A percentile compares a stretch with the other conserved stretches of the same genome.
These are phyloP conservation scores for Heliocidaris erythrogramma DNA, from an alignment of 35 echinoderm and acorn worm genomes.

Conservation along the genomic window DNA sequence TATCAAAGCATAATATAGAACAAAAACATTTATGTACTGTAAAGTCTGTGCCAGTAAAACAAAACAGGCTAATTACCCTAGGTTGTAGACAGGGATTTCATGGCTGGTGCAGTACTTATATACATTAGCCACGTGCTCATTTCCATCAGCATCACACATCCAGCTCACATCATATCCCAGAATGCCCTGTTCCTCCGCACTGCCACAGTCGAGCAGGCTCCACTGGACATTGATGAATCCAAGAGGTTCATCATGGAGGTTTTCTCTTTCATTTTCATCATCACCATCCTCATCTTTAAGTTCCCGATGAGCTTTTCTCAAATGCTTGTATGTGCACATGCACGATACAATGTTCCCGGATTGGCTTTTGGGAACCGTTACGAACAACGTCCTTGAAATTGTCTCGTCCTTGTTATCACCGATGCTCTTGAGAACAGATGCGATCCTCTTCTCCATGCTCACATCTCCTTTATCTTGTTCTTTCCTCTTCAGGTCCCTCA, in stretches of 20 bases:
- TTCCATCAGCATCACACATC: slow-evolving; percentile 74
- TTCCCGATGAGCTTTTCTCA: not conserved
- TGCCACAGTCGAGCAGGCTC: slow-evolving; percentile 66
- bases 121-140: slow-evolving; percentile 64
- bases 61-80: slow-evolving; percentile 56
- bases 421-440: slow-evolving; percentile 31
- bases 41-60: not conserved
- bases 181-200: slow-evolving; percentile 83
- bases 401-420: slow-evolving; percentile 32
- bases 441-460: slow-evolving; percentile 17
- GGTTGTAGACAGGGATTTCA: slow-evolving; percentile 72
- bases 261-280: slow-evolving; percentile 23
- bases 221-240: slow-evolving; percentile 65
- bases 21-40: too few relatives aligned
- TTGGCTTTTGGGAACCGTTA: slow-evolving; percentile 63
- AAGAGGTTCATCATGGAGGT: not conserved
- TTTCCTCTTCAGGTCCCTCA: slow-evolving; percentile 5
- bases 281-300: not conserved
- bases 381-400: not conserved
- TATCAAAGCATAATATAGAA: not conserved
- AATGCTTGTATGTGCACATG: slow-evolving; percentile 23
- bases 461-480: not conserved
- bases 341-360: slow-evolving; percentile 49
- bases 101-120: slow-evolving; percentile 34
- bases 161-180: slow-evolving; percentile 85